Evolutionary conservation across 92 coral and sea anemone genomes (phyloP).

Genomic region (Bergia sp.): DNA sequence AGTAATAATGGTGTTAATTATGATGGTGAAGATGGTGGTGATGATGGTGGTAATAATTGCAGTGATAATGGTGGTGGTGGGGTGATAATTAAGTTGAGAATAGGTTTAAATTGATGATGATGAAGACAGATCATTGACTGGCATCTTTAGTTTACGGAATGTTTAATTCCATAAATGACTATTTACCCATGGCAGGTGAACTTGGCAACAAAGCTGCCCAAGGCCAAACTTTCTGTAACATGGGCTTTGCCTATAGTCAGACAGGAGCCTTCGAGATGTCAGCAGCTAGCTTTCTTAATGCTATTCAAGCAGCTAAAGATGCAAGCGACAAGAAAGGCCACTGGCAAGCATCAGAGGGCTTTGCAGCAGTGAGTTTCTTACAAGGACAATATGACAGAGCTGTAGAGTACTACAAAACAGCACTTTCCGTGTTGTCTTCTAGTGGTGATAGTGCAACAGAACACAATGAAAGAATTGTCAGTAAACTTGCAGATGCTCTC

Average conservation of each 20-base stretch:
- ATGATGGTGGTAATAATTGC: too few relatives aligned
- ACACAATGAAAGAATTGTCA: conserved; percentile 86
- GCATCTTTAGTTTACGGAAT: background rate
- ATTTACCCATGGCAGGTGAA: conserved; percentile 61
- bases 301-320: conserved; percentile 89
- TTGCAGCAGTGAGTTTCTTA: conserved; percentile 90
- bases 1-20: too few relatives aligned
- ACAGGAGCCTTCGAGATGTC: conserved; percentile 81
- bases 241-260: conserved; percentile 97
- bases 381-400: conserved; percentile 79
- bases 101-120: too few relatives aligned
- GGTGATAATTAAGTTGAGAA: too few relatives aligned
- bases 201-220: conserved; percentile 84
- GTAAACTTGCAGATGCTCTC: conserved; percentile 90
- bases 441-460: conserved; percentile 56
- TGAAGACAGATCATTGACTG: background rate
- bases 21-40: too few relatives aligned
- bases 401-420: conserved; percentile 80
- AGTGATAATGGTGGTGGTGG: too few relatives aligned
- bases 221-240: conserved; percentile 95
- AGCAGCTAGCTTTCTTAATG: conserved; percentile 80
- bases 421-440: conserved; percentile 75
- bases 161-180: background rate
- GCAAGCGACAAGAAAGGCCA: conserved; percentile 73
- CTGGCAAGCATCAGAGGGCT: conserved; percentile 97